A percentile compares a stretch with the other conserved stretches of the same genome.
Conservation (phyloP, 2,888 invertebrate species). For the Pseudeuparius sepicola region DNA sequence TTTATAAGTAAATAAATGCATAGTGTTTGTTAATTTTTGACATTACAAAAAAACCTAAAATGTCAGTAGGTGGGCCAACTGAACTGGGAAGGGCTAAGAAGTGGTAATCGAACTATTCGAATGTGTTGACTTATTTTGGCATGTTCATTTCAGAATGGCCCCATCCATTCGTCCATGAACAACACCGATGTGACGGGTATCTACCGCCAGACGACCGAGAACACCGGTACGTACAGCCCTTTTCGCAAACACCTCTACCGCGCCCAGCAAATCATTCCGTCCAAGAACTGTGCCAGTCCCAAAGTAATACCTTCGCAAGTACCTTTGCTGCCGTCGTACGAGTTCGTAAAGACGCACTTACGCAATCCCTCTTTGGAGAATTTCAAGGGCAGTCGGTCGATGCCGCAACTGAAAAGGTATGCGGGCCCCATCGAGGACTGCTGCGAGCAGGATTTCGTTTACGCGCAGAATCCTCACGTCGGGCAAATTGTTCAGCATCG, state of each 20-base stretch:
- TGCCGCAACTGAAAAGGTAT: slow-evolving; percentile 28
- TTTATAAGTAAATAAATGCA: too few relatives aligned
- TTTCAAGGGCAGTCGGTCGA: slow-evolving; percentile 30
- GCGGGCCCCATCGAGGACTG: slow-evolving; percentile 14
- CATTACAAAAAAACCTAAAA: too few relatives aligned
- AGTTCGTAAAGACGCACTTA: slow-evolving; percentile 19
- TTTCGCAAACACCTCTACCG: slow-evolving; percentile 35
- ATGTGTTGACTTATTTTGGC: too few relatives aligned
- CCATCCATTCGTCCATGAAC: slow-evolving; percentile 30
- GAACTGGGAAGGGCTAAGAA: too few relatives aligned
- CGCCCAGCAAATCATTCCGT: slow-evolving; percentile 35
- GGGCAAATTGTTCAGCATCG: too few relatives aligned
- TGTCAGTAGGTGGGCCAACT: too few relatives aligned
- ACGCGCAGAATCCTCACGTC: too few relatives aligned
- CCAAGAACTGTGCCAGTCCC: slow-evolving; percentile 36
- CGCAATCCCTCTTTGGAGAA: slow-evolving; percentile 22
- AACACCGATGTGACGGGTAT: slow-evolving; percentile 32
- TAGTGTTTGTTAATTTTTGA: too few relatives aligned
- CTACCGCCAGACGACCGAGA: slow-evolving; percentile 38
- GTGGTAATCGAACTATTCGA: too few relatives aligned
- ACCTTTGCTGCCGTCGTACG: slow-evolving; percentile 26
- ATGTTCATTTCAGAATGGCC: slow-evolving; percentile 33
- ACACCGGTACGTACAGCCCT: slow-evolving; percentile 39
- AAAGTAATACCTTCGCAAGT: slow-evolving; percentile 33
- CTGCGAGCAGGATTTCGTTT: too few relatives aligned